Evolutionary conservation across 2,888 invertebrate genomes (phyloP), one percentile per base, ranked within the genome.

Genomic region (Ophion ventricosus): DNA sequence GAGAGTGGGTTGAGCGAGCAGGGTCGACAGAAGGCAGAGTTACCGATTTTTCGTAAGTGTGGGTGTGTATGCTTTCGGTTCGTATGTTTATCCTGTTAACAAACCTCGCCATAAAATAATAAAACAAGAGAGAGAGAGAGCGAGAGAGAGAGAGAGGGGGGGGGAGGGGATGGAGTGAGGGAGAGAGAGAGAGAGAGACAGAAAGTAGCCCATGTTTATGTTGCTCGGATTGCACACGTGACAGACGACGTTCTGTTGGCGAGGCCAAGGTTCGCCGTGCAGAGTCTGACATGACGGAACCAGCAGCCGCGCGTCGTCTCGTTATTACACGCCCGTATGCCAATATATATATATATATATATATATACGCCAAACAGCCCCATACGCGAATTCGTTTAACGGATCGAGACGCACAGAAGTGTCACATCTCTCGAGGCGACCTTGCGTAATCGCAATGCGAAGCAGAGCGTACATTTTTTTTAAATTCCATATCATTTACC

Each of bases 241-340:
- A 87, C 85, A 85, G 79, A 82, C 82, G 79, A 23, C 59, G 66
- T 10, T 56, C 76, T 57, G 79, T 80, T 85, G 64, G 80, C 76
- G 85, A 86, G 85, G 85, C 87, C 87, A 86, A 87, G 87, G 85
- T 87, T 87, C 82, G 82, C 66, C 72, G 76, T n/a, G 49, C 67
- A 67, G 84, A 63, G 79, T 35, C 67, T 67, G 82, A 76, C 82
- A 43, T 67, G 73, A 67, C 83, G 80, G 78, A 66, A 76, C 67
- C 54, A 63, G 14, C 56, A 66, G 72, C 35, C 35, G 69, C 67
- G 67, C 77, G 67, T 64, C 49, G 77, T 72, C 57, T 70, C 54
- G 26, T 75, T 80, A 77, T 69, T 59, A 66, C 29, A 35, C 17
- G 29, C 14, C 17, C 23, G 63, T 35, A 56, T 56, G 23, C 54